A percentile compares a stretch with the other conserved stretches of the same genome.
These are phyloP conservation scores for Heliconius nattereri DNA, from an alignment of 1,140 invertebrate species.

Conservation along the genomic window DNA sequence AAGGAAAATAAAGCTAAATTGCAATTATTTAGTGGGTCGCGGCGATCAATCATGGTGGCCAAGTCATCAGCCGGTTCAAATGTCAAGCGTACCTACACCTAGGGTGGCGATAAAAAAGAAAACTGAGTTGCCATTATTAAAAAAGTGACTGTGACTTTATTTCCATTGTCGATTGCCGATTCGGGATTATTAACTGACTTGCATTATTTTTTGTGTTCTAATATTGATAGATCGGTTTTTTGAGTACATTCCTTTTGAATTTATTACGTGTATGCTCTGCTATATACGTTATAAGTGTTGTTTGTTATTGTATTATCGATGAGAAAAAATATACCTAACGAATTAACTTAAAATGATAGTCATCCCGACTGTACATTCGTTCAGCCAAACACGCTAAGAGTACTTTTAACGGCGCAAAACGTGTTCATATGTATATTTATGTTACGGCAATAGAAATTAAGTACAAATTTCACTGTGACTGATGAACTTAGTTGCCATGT, in stretches of 20 bases:
- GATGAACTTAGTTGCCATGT: background rate
- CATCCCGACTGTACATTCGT: constrained; percentile 45
- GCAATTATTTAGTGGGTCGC: constrained; percentile 78
- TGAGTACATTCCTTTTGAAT: constrained; percentile 65
- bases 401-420: constrained; percentile 51
- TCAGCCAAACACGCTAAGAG: constrained; percentile 54
- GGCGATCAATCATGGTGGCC: constrained; percentile 78
- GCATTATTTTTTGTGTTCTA: constrained; percentile 81
- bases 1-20: constrained; percentile 78
- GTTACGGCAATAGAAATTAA: constrained; percentile 48
- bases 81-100: constrained; percentile 79
- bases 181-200: constrained; percentile 81
- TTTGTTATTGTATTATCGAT: constrained; percentile 62
- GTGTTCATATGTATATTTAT: constrained; percentile 49
- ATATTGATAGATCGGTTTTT: constrained; percentile 81
- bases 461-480: background rate
- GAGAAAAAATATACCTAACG: constrained; percentile 53
- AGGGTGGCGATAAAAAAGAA: constrained; percentile 78
- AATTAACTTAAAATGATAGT: constrained; percentile 69
- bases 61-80: constrained; percentile 80
- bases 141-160: constrained; percentile 81
- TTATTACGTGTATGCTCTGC: constrained; percentile 57
- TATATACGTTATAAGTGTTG: constrained; percentile 54
- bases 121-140: constrained; percentile 80
- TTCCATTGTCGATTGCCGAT: constrained; percentile 81